Conservation (phyloP, 2,113 vertebrate species). For the Podarcis cretensis region DNA sequence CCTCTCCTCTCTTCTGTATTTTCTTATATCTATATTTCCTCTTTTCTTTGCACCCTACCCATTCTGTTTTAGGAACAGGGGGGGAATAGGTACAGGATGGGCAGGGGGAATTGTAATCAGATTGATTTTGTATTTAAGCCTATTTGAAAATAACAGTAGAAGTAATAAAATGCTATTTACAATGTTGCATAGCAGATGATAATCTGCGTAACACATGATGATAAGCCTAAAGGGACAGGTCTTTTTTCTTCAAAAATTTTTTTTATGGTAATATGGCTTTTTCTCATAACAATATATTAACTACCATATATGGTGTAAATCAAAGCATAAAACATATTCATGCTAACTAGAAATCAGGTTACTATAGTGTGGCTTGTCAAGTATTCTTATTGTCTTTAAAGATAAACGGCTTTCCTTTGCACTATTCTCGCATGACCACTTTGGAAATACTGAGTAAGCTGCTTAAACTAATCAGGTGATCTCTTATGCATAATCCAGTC, state of each 20-base stretch:
- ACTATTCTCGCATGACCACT: conserved; percentile 15
- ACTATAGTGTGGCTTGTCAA: conserved; percentile 10
- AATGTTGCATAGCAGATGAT: not conserved
- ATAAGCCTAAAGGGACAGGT: not conserved
- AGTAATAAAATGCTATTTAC: not conserved
- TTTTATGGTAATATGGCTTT: not conserved
- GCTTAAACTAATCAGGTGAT: conserved; percentile 32
- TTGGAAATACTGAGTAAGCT: conserved; percentile 39
- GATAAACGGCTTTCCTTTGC: conserved; percentile 10
- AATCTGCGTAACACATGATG: not conserved
- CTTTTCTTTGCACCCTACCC: not conserved
- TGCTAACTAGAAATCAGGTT: conserved; percentile 31
- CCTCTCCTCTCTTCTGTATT: not conserved
- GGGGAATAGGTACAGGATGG: not conserved
- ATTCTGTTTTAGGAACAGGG: not conserved
- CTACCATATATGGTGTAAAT: conserved; percentile 17
- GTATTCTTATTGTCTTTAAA: conserved; percentile 35
- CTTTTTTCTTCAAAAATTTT: too few relatives aligned
- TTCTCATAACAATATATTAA: not conserved
- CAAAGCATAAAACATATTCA: conserved; percentile 28
- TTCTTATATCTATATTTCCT: not conserved
- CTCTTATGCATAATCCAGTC: conserved; percentile 1
- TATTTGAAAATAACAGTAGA: not conserved
- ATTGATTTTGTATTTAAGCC: not conserved
- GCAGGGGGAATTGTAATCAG: not conserved